Percentiles rank a stretch among this genome's conserved stretches.
phyloP scores from a whole-genome alignment of 2,113 vertebrate genomes.

The Seriola rivoliana region DNA sequence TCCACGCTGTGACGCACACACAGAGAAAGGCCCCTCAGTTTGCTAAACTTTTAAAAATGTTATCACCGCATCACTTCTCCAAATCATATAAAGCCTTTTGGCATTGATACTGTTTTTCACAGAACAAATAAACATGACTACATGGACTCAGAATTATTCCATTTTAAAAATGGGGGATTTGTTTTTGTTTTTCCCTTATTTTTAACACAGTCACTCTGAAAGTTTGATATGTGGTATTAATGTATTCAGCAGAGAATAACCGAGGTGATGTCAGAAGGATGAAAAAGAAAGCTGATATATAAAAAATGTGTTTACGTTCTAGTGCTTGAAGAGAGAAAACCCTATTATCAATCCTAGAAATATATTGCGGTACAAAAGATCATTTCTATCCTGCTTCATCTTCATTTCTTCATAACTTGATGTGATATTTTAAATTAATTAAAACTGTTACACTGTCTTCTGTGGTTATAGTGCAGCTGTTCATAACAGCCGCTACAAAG shows the following conservation, averaged over 20 bases:
- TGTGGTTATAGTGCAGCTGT: constrained; percentile 14
- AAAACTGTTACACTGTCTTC: not conserved
- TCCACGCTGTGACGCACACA: constrained; percentile 52
- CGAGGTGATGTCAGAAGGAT: not conserved
- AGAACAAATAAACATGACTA: not conserved
- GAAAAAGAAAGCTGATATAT: not conserved
- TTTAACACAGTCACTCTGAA: too few species aligned
- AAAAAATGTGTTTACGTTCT: not conserved
- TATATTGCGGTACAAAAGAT: not conserved
- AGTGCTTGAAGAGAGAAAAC: not conserved
- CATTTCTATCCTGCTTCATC: not conserved
- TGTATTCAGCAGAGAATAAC: not conserved
- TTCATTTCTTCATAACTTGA: not conserved
- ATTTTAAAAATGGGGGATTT: not conserved
- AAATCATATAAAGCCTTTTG: constrained; percentile 39
- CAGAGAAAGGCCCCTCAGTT: constrained; percentile 62
- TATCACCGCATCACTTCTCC: constrained; percentile 34
- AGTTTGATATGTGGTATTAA: not conserved
- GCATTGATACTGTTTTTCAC: constrained; percentile 7
- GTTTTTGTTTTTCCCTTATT: not conserved
- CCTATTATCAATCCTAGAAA: not conserved
- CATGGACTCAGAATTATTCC: not conserved
- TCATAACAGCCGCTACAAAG: constrained; percentile 1
- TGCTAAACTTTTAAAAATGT: constrained; percentile 46
- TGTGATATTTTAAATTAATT: constrained; percentile 6